Conservation (phyloP, 2,797 vertebrate species). For the Melanotaenia pygmaea region DNA sequence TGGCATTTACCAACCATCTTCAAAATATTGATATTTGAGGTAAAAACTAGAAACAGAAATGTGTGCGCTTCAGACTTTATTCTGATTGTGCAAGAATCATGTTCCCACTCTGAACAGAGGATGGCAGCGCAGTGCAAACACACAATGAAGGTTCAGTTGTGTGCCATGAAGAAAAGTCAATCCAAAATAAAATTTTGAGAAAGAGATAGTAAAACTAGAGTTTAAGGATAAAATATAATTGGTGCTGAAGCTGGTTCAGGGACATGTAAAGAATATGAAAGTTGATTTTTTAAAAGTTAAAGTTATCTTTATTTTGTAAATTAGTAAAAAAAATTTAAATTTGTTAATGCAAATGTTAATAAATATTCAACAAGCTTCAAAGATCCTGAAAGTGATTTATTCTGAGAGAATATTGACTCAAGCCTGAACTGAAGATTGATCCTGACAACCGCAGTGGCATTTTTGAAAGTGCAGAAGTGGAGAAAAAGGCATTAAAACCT, state of each 20-base stretch:
- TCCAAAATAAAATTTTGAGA: neutral
- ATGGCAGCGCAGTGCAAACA: conserved; percentile 28
- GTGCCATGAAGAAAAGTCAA: neutral
- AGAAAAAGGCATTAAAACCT: neutral
- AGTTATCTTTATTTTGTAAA: neutral
- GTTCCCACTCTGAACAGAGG: conserved; percentile 37
- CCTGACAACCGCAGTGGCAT: neutral
- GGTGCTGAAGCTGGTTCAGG: neutral
- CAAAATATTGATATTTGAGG: neutral
- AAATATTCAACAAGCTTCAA: too few relatives aligned
- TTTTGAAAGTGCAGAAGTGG: neutral
- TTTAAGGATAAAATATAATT: neutral
- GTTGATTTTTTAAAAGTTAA: neutral
- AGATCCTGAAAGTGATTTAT: neutral
- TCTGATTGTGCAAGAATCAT: conserved; percentile 13
- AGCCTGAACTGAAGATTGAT: neutral
- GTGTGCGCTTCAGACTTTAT: neutral
- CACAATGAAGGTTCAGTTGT: neutral
- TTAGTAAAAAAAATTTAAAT: neutral
- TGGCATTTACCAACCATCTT: neutral
- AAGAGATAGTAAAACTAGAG: neutral
- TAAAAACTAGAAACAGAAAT: neutral
- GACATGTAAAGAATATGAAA: neutral
- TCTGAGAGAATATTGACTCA: neutral
- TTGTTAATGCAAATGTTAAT: too few relatives aligned